Evolutionary conservation across 37 sponge, comb jelly and placozoan genomes (phyloP), one percentile per base, ranked within the genome.

Genomic region (Amphimedon queenslandica): DNA sequence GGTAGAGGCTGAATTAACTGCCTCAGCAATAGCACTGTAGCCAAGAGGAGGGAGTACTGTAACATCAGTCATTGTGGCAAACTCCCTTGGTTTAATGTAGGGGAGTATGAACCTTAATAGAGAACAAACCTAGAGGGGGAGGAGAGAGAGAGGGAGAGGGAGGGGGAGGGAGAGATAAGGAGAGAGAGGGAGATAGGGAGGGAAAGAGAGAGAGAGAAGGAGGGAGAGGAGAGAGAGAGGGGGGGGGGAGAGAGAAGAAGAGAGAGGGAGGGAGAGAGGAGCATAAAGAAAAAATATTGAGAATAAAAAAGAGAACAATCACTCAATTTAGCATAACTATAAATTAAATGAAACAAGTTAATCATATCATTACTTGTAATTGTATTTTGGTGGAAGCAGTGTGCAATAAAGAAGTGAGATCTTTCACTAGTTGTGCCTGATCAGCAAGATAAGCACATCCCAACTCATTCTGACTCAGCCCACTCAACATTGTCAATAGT

Each of bases 401-500:
- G 78, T 97, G 99, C 10, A 97, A 84, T 21, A 97, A 82, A 11
- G 71, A 55, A 75, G 93, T 82, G 38, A 97, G 83, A 63, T 88
- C 94, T 38, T 84, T 69, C 39, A 93, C 75, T 5, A 97, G 83
- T 10, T 71, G 66, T 35, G 77, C 83, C 71, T 93, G 92, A 47
- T 88, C 73, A 0, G 92, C 83, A 1, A 97, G 78, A 77, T 88
- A 91, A 41, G 33, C 64, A 47, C 92, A 84, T 10, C 94, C 99
- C 21, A 80, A 66, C 20, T 86, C 89, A 21, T 83, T 84, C 57
- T 89, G 91, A 37, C 94, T 81, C 77, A 97, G 81, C 8, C 94
- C 90, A 56, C 86, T 79, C 57, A 93, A 30, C 94, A 96, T 96
- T 23, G 96, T 84, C 57, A 95, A 85, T 16, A 95, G 89, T 81